Conservation (phyloP, 2,113 vertebrate species). For the Podocnemis expansa region DNA sequence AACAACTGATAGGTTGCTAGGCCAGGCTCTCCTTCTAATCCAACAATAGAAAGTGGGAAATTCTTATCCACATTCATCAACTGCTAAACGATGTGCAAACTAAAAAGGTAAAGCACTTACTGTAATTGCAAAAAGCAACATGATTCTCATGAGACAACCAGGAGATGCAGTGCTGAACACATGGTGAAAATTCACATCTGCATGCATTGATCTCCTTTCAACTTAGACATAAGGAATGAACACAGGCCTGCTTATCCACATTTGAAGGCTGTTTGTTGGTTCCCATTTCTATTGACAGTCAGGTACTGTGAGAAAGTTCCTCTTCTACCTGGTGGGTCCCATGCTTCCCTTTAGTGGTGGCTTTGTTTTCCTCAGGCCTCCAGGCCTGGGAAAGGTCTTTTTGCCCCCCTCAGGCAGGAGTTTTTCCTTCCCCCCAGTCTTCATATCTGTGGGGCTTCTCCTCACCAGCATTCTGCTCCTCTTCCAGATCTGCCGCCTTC, state of each 20-base stretch:
- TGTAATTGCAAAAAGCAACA: background rate
- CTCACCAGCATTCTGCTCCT: too few species aligned
- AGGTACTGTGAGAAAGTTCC: too few species aligned
- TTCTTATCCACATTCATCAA: background rate
- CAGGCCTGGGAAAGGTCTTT: too few species aligned
- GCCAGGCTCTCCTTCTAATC: background rate
- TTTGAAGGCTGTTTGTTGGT: background rate
- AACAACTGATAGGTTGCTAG: background rate
- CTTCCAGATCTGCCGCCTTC: too few species aligned
- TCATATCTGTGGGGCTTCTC: too few species aligned
- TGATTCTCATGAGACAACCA: background rate
- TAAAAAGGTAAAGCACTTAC: background rate
- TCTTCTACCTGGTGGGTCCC: too few species aligned
- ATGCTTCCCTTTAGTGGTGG: too few species aligned
- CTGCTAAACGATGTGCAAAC: background rate
- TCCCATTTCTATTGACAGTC: background rate
- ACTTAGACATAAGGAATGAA: background rate
- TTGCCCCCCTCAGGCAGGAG: too few species aligned
- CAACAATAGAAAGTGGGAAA: background rate
- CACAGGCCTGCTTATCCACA: background rate
- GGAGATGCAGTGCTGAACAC: background rate
- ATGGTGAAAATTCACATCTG: background rate
- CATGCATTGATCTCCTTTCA: background rate
- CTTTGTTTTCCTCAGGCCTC: too few species aligned
- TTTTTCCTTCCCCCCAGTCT: too few species aligned